Percentiles rank a stretch among this genome's conserved stretches.
phyloP scores from a whole-genome alignment of 2,797 vertebrate species.

The Eidolon dupreanum region DNA sequence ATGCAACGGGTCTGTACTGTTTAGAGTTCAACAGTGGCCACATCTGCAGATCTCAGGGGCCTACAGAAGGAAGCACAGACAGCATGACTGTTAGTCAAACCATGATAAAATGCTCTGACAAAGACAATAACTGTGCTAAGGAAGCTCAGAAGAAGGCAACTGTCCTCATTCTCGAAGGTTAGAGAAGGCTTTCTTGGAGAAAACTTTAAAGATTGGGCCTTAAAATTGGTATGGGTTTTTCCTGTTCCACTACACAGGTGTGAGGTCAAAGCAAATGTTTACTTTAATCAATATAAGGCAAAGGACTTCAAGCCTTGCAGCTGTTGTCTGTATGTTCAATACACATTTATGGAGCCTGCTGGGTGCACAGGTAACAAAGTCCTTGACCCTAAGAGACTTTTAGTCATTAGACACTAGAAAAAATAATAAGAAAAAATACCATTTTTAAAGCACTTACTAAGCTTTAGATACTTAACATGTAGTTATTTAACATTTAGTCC shows the following conservation, averaged over 20 bases:
- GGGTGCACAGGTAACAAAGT: not conserved
- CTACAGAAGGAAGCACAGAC: not conserved
- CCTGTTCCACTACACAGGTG: not conserved
- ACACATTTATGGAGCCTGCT: not conserved
- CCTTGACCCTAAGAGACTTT: not conserved
- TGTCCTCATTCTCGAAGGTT: not conserved
- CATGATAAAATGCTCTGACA: not conserved
- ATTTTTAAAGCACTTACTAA: not conserved
- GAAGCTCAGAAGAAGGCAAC: not conserved
- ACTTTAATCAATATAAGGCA: not conserved
- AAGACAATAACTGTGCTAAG: not conserved
- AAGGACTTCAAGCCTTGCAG: not conserved
- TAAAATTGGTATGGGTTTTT: not conserved
- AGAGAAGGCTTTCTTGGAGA: not conserved
- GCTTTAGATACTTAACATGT: not conserved
- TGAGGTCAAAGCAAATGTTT: not conserved
- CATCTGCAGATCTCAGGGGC: not conserved
- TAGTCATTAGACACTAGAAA: not conserved
- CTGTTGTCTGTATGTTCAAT: not conserved
- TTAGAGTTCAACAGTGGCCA: not conserved
- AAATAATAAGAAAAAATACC: not conserved
- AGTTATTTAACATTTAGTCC: not conserved
- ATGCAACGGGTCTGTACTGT: not conserved
- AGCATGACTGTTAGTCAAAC: not conserved
- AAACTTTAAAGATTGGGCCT: not conserved